These are phyloP conservation scores for Cynodonichthys magdalenae DNA, from an alignment of 2,797 vertebrate species.

Conservation along the genomic window DNA sequence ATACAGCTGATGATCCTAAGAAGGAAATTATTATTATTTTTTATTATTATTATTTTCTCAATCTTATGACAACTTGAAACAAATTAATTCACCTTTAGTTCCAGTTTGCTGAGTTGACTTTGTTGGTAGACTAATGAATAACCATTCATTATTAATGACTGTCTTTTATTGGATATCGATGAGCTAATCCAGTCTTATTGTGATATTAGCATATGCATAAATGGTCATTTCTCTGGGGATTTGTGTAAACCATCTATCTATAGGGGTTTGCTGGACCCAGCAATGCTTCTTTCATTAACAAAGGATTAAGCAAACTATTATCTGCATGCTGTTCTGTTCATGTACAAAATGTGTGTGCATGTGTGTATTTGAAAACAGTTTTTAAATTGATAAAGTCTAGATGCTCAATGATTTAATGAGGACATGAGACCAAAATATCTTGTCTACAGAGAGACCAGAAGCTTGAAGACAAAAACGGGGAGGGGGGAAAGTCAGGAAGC, in stretches of 20 bases:
- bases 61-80: conserved; percentile 3
- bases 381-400: conserved; percentile 46
- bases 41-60: too few relatives aligned
- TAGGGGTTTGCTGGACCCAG: conserved; percentile 38
- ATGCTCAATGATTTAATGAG: conserved; percentile 68
- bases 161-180: conserved; percentile 24
- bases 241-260: conserved; percentile 32
- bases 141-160: conserved; percentile 2
- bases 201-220: conserved; percentile 33
- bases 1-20: background rate
- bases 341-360: conserved; percentile 18
- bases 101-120: background rate
- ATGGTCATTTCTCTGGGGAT: conserved; percentile 45
- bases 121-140: background rate
- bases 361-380: conserved; percentile 50
- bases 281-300: conserved; percentile 59
- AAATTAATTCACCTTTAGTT: background rate
- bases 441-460: conserved; percentile 39
- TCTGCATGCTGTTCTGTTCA: conserved; percentile 28
- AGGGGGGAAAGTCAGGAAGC: conserved; percentile 3
- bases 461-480: conserved; percentile 1
- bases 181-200: conserved; percentile 6
- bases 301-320: conserved; percentile 51
- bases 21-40: too few relatives aligned
- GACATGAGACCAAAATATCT: conserved; percentile 64